Evolutionary conservation across 2,113 vertebrate genomes (phyloP), one percentile per base, ranked within the genome.

Genomic region (Vulpes ferrilata): DNA sequence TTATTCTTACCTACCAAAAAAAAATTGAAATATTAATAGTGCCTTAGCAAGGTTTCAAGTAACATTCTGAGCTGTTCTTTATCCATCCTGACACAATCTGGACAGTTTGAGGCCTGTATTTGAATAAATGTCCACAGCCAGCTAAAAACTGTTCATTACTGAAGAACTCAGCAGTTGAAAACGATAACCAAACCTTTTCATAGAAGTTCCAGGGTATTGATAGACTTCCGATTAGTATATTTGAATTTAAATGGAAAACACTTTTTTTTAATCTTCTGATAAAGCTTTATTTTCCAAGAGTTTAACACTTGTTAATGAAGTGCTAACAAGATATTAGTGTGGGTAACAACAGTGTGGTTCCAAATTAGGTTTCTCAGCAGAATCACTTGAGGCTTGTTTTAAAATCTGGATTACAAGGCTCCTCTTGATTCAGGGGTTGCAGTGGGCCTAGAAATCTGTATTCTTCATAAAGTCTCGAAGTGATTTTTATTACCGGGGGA

Each of bases 1-100:
- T 96, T 91, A 89, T 74, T 88, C 60, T 94, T 81, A 91, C 3
- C 65, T 91, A 91, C 64, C 22, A 65, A 76, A 90, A 83, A 38
- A 73, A 59, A 12, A 11, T 90, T 16, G 85, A 94, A 80, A 65
- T 88, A 79, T 53, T 88, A 84, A 91, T 81, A 93, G 43, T 67
- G 5, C 22, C 48, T 88, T 79, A 95, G 3, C 53, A 95, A 51
- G 15, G 11, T 90, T 95, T 97, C 76, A 88, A 69, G 25, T 81
- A 97, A 95, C 11, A 91, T 83, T 96, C 91, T 93, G 38, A 96
- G 60, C n/a, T 25, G 88, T 69, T 91, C 57, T 95, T 97, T 86
- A 96, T 87, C 73, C 13, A 80, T 22, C n/a, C 16, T 96, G 91
- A 96, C 73, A 95, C 8, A 86, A 82, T 85, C 43, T 91, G n/a